Evolutionary conservation across 2,888 invertebrate genomes (phyloP).

Genomic region (Lasius fuliginosus): DNA sequence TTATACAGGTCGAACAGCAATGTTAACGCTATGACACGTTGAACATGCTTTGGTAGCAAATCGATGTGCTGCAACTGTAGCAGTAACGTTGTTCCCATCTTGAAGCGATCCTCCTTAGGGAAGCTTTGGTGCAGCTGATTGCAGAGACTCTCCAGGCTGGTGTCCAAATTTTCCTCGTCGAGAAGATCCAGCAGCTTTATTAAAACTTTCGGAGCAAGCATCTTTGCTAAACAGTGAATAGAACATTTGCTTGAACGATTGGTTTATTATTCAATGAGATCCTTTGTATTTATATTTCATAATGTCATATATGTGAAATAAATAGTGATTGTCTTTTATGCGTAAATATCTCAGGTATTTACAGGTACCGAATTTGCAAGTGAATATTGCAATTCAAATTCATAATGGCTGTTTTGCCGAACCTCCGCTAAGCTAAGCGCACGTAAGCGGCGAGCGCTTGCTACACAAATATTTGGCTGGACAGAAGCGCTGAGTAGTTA

Average conservation of each 20-base stretch:
- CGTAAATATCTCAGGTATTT: too few species aligned
- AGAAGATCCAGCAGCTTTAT: conserved; percentile 82
- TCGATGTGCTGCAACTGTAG: conserved; percentile 91
- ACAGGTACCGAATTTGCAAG: too few species aligned
- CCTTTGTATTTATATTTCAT: too few species aligned
- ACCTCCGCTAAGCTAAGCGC: too few species aligned
- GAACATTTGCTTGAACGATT: background rate
- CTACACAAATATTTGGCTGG: too few species aligned
- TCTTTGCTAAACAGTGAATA: conserved; percentile 49
- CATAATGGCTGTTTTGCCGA: too few species aligned
- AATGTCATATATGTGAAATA: too few species aligned
- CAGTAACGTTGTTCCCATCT: conserved; percentile 89
- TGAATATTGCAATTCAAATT: too few species aligned
- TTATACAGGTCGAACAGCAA: conserved; percentile 91
- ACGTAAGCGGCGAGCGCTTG: too few species aligned
- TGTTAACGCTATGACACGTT: conserved; percentile 90
- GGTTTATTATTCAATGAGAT: too few species aligned
- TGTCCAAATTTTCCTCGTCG: conserved; percentile 83
- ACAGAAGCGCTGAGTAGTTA: too few species aligned
- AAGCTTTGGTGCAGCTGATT: conserved; percentile 93
- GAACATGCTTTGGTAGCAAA: conserved; percentile 90
- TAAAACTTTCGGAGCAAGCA: conserved; percentile 81
- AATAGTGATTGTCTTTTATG: too few species aligned
- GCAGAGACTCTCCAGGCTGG: conserved; percentile 90
- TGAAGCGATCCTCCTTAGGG: conserved; percentile 92